Percentiles rank a stretch among this genome's conserved stretches.
Conservation (phyloP, 2,888 invertebrate genomes). For the Meloe dianella region DNA sequence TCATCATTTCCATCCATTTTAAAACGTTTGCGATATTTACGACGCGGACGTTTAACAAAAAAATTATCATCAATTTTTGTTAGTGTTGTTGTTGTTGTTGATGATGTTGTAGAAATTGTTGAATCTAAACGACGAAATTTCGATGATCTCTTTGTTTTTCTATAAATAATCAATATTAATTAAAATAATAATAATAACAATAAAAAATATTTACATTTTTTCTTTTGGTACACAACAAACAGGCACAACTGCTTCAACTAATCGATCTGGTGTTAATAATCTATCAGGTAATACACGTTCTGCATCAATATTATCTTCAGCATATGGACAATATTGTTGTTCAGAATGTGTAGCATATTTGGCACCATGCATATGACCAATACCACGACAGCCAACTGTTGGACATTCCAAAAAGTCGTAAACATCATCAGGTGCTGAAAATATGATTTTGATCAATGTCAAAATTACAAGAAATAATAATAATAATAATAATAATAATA, state of each 20-base stretch:
- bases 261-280: slow-evolving; percentile 59
- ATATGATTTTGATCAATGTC: too few species aligned
- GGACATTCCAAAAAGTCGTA: slow-evolving; percentile 73
- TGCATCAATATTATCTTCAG: slow-evolving; percentile 64
- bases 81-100: slow-evolving; percentile 25
- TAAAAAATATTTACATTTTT: slow-evolving; percentile 43
- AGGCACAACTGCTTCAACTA: slow-evolving; percentile 56
- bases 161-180: slow-evolving; percentile 28
- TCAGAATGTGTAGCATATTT: slow-evolving; percentile 75
- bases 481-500: too few species aligned
- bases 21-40: slow-evolving; percentile 39
- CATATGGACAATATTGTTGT: slow-evolving; percentile 79
- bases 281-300: slow-evolving; percentile 62
- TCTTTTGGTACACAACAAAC: slow-evolving; percentile 56
- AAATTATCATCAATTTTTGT: slow-evolving; percentile 29
- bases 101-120: background rate
- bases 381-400: slow-evolving; percentile 85
- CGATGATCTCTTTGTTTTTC: slow-evolving; percentile 53
- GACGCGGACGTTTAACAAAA: slow-evolving; percentile 38
- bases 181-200: background rate
- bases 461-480: background rate
- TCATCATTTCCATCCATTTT: slow-evolving; percentile 19
- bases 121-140: slow-evolving; percentile 45
- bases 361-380: slow-evolving; percentile 85
- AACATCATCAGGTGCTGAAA: slow-evolving; percentile 69